Evolutionary conservation across 2,797 vertebrate genomes (phyloP).

Genomic region (Sciurus carolinensis): DNA sequence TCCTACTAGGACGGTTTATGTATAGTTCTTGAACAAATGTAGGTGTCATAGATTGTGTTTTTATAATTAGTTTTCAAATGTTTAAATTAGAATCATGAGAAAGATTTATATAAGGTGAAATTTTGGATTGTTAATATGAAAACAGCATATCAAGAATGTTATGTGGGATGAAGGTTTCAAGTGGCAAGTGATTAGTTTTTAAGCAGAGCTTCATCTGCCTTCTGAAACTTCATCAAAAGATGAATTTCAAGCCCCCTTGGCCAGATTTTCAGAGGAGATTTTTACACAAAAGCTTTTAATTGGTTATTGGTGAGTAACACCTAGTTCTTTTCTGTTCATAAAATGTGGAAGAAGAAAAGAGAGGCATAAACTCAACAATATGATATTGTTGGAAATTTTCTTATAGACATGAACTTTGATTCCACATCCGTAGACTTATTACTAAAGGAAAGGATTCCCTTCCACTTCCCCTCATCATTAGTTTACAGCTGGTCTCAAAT

Average conservation of each 20-base stretch:
- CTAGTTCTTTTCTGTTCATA: slow-evolving; percentile 21
- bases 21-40: slow-evolving; percentile 23
- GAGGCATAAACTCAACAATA: slow-evolving; percentile 22
- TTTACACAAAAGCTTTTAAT: slow-evolving; percentile 65
- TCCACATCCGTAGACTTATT: slow-evolving; percentile 73
- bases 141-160: neutral
- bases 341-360: neutral
- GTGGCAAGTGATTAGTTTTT: slow-evolving; percentile 24
- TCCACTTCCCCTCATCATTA: slow-evolving; percentile 21
- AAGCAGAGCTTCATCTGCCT: neutral
- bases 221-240: slow-evolving; percentile 63
- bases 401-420: slow-evolving; percentile 61
- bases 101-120: slow-evolving; percentile 19
- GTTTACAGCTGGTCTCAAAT: slow-evolving; percentile 80
- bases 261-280: slow-evolving; percentile 53
- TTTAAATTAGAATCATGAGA: slow-evolving; percentile 60
- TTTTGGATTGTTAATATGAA: neutral
- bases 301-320: slow-evolving; percentile 41
- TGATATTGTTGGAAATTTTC: slow-evolving; percentile 36
- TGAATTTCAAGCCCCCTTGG: neutral
- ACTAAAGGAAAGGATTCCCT: neutral
- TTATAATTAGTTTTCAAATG: slow-evolving; percentile 39
- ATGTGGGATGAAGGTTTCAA: slow-evolving; percentile 36
- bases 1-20: neutral
- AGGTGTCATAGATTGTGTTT: neutral